Evolutionary conservation across 2,797 vertebrate genomes (phyloP).

Genomic region (Xenops minutus): DNA sequence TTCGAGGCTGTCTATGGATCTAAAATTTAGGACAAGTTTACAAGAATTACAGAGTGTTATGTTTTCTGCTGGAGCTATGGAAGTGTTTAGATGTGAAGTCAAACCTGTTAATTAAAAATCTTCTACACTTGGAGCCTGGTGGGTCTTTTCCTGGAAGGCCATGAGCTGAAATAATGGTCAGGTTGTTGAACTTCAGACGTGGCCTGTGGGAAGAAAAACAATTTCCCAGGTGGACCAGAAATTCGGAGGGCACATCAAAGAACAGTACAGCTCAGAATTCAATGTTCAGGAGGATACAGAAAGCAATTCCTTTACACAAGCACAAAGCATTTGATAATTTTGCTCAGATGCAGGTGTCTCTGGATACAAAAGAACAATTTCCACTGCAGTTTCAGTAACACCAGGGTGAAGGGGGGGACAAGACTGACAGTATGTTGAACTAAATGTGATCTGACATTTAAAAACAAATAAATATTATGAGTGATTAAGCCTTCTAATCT

Average conservation of each 20-base stretch:
- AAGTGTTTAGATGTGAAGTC: constrained; percentile 62
- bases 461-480: constrained; percentile 74
- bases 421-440: constrained; percentile 54
- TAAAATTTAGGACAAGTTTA: not conserved
- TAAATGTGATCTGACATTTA: constrained; percentile 73
- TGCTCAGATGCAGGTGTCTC: not conserved
- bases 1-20: not conserved
- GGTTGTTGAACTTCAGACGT: constrained; percentile 89
- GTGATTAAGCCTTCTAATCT: constrained; percentile 73
- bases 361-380: not conserved
- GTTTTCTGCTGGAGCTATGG: not conserved
- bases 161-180: constrained; percentile 87
- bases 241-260: not conserved
- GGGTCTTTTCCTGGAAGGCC: constrained; percentile 79
- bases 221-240: not conserved
- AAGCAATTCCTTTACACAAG: not conserved
- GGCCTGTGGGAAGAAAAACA: constrained; percentile 76
- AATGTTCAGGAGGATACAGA: not conserved
- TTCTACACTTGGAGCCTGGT: constrained; percentile 46
- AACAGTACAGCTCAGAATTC: not conserved
- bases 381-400: not conserved
- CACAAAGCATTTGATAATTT: not conserved
- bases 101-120: constrained; percentile 90
- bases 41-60: not conserved
- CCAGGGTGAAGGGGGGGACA: fast-evolving